Base-by-base conservation (phyloP, 1,140 invertebrate genomes). In the Antheraea pernyi region DNA sequence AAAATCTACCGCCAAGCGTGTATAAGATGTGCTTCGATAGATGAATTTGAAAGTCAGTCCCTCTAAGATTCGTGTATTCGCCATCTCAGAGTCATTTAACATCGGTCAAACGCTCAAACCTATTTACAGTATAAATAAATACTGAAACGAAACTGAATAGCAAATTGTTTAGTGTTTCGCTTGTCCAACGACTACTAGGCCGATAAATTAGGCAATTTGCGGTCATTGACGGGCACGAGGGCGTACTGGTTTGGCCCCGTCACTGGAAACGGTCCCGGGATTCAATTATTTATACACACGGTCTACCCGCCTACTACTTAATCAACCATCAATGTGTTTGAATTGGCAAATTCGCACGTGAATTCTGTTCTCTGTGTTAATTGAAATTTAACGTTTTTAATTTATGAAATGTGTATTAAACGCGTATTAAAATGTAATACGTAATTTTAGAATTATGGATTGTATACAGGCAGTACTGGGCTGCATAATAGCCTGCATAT, bases 131-230 rank as follows among this genome's bases (percentile, higher is more conserved):
- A 53, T 9, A 16, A 1, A 16, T 53, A 5, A 53, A 53, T 1
- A 53, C 6, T 53, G 46, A 53, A 53, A 7, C 16, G 16, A 53
- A 53, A 53, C 46, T 53, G 13, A 53, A 53, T 11, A 53, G 11
- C 16, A 13, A n/a, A 53, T 6, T 53, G 46, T 53, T 53, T 53
- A 53, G 46, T 53, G 46, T 53, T 53, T 16, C 16, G 11, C 46
- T 53, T 11, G 46, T 30, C 46, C 16, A n/a, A n/a, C 46, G 68
- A 66, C 69, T 70, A 71, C 68, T 71, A 67, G 64, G 58, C 68
- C 80, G 69, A 78, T 83, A 83, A 81, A 82, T 84, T 80, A 76
- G 75, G 71, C 79, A 81, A 81, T 83, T 79, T 83, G 78, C 70
- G 79, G 77, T 69, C 64, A 61, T 11, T 69, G 65, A 46, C 30